Conservation (phyloP, 1,140 invertebrate genomes). For the Sitobion miscanthi region DNA sequence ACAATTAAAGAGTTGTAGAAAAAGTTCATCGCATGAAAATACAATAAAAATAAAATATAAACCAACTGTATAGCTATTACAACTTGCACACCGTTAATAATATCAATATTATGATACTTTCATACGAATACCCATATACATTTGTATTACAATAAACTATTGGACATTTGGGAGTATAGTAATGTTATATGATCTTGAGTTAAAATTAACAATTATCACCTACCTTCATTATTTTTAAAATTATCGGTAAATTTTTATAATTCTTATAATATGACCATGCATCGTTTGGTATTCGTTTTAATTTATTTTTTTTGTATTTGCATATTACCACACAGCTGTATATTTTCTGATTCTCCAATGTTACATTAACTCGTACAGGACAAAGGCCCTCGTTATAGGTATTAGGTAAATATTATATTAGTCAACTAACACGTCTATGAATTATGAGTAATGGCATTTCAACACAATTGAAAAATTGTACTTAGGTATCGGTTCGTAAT, state of each 20-base stretch:
- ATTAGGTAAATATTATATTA: not conserved
- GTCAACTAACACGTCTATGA: not conserved
- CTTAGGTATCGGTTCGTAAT: not conserved
- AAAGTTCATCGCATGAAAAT: not conserved
- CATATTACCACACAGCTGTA: not conserved
- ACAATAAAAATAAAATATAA: not conserved
- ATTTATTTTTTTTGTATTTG: not conserved
- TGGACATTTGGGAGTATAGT: not conserved
- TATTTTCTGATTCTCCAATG: not conserved
- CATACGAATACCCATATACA: not conserved
- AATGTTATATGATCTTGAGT: not conserved
- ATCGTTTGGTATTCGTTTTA: not conserved
- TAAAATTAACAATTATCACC: not conserved
- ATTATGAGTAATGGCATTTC: not conserved
- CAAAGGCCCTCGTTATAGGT: not conserved
- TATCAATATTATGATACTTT: not conserved
- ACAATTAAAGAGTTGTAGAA: not conserved
- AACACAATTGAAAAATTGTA: not conserved
- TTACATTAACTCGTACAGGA: not conserved
- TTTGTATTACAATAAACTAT: not conserved
- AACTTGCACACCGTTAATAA: not conserved
- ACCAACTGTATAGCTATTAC: not conserved
- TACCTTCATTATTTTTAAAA: not conserved
- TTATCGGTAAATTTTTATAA: not conserved
- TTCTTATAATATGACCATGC: not conserved